Base-by-base conservation (phyloP, 64 coral and sea anemone species). In the Hydrozoanthus tunicans region DNA sequence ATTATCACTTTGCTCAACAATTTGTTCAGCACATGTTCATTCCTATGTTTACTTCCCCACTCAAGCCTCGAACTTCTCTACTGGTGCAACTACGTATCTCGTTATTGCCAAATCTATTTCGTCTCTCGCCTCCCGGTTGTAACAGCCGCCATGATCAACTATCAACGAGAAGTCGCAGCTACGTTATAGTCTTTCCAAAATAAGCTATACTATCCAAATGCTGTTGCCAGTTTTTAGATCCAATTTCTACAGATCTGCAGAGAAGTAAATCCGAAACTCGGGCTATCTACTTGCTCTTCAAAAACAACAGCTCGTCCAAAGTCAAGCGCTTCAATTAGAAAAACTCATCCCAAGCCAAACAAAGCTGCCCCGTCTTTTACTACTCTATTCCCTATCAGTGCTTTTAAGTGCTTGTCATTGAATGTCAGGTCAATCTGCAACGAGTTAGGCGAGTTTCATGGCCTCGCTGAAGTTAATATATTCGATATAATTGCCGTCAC, bases 401-500 rank as follows among this genome's bases (percentile, higher is more conserved):
- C 80, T 15, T 82, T 82, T 62, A 56, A 82, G 26, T 76, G 74
- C 51, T 5, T 27, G 20, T 56, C 59, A 43, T 20, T 90, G 51
- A 90, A 78, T 79, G 59, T 24, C 54, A 73, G 89, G 15, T 89
- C 86, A 5, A 52, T 89, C 20, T 89, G 86, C 56, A 89, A 89
- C 71, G 77, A 89, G 71, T 53, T 89, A 24, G 71, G 24, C 12
- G 71, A 77, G 53, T 89, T 89, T 60, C 86, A 89, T 9, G 68
- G 51, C 43, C 69, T 89, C 8, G 71, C 77, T 7, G 66, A 67
- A 53, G 51, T 24, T 27, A 91, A 91, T 15, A 64, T 80, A 51
- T 66, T 68, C 51, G 91, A 92, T 78, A 61, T 92, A 14, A 64
- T 77, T 77, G 69, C 81, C n/a, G 91, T 92, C 15, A 92, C 91